Conservation (phyloP, 2,113 vertebrate genomes). For the Desmodus rotundus region DNA sequence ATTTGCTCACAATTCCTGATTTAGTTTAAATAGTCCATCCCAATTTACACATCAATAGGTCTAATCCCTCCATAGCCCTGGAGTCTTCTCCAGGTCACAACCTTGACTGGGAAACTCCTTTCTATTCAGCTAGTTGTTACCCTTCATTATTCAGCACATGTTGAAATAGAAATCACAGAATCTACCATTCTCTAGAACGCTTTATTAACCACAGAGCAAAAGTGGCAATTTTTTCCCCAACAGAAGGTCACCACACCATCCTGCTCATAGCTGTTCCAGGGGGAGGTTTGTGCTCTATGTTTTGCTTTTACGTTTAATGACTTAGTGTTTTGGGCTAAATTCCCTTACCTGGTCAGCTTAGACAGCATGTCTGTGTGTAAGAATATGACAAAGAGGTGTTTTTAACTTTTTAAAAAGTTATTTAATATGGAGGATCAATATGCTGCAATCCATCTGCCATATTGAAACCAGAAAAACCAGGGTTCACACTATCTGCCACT, state of each 20-base stretch:
- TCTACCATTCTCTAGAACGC: background rate
- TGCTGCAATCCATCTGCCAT: background rate
- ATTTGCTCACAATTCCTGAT: background rate
- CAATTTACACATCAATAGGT: background rate
- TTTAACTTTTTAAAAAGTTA: background rate
- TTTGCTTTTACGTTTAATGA: background rate
- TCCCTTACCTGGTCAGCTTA: background rate
- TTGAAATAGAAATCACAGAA: background rate
- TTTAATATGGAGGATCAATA: background rate
- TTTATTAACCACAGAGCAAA: background rate
- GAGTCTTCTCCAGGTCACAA: background rate
- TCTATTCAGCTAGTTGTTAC: background rate
- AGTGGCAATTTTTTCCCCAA: background rate
- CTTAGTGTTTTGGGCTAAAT: background rate
- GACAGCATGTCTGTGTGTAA: background rate
- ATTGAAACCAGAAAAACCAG: no score
- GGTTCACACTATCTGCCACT: no score
- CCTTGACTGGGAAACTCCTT: slow-evolving; percentile 33
- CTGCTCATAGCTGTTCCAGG: background rate
- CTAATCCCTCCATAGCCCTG: background rate
- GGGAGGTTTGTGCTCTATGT: background rate
- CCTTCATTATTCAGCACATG: background rate
- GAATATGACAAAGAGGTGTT: background rate
- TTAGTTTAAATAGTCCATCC: background rate
- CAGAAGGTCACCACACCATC: background rate